Percentiles rank a stretch among this genome's conserved stretches.
Evolutionary conservation across 2,797 vertebrate genomes (phyloP).

Genomic region (Decapterus maruadsi): DNA sequence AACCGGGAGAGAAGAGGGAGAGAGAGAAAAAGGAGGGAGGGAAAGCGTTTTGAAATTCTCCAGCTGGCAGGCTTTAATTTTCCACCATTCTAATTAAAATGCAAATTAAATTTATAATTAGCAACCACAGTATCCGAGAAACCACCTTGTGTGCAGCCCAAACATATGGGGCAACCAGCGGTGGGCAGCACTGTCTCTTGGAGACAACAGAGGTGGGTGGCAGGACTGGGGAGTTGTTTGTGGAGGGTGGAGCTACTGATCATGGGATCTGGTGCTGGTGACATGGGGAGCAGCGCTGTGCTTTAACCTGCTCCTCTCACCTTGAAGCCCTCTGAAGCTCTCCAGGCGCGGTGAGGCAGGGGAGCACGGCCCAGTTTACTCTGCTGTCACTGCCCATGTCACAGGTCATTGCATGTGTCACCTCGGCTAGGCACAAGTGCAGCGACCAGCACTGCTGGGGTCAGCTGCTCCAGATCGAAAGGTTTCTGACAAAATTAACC

Average conservation of each 20-base stretch:
- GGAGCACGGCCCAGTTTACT: conserved; percentile 86
- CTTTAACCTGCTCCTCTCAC: conserved; percentile 71
- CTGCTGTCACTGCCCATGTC: conserved; percentile 91
- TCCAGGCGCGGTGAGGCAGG: conserved; percentile 86
- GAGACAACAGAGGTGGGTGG: conserved; percentile 79
- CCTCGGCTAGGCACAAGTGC: conserved; percentile 85
- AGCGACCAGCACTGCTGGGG: conserved; percentile 85
- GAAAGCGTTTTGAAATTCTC: conserved; percentile 98
- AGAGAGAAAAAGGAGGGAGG: conserved; percentile 73
- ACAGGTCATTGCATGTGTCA: conserved; percentile 92
- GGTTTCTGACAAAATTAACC: conserved; percentile 95
- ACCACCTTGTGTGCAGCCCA: conserved; percentile 95
- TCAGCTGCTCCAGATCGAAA: conserved; percentile 93
- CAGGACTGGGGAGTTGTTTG: conserved; percentile 66
- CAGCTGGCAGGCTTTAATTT: conserved; percentile 99
- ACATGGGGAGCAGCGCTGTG: conserved; percentile 57
- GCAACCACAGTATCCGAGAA: conserved; percentile 99
- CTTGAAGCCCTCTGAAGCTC: conserved; percentile 70
- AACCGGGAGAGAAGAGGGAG: conserved; percentile 75
- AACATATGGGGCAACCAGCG: conserved; percentile 97
- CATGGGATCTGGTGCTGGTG: conserved; percentile 58
- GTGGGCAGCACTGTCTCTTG: conserved; percentile 91
- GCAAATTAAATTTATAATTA: conserved; percentile 99
- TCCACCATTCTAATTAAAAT: conserved; percentile 99
- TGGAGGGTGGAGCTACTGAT: conserved; percentile 62